Evolutionary conservation across 2,888 invertebrate species (phyloP).

Genomic region (Drosophila peninsularis): DNA sequence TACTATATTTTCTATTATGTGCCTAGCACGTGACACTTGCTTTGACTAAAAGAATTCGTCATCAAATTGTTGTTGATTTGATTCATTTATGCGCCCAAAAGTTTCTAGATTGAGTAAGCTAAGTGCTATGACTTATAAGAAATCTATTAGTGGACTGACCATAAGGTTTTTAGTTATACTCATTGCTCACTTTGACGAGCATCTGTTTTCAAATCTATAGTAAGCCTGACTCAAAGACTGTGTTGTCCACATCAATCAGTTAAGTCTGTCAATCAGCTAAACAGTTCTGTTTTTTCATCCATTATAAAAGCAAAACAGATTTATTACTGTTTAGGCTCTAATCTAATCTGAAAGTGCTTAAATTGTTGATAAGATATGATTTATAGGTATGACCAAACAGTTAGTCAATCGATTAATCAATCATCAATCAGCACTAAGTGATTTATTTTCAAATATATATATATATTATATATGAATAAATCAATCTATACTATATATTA

Average conservation of each 20-base stretch:
- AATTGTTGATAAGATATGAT: conserved; percentile 5
- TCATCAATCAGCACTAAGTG: conserved; percentile 5
- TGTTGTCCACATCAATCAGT: background rate
- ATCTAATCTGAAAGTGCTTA: conserved; percentile 8
- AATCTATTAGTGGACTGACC: background rate
- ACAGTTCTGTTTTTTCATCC: background rate
- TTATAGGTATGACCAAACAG: background rate
- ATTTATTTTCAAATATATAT: background rate
- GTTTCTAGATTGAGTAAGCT: background rate
- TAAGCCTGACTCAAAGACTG: background rate
- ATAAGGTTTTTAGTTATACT: background rate
- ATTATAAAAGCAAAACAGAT: conserved; percentile 2
- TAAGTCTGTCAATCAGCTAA: background rate
- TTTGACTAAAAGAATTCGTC: conserved; percentile 1
- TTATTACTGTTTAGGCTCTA: background rate
- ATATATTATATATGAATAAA: background rate
- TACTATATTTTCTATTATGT: conserved; percentile 8
- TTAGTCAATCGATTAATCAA: background rate
- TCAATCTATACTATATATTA: background rate
- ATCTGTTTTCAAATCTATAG: background rate
- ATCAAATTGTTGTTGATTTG: conserved; percentile 1
- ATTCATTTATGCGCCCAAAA: conserved; percentile 1
- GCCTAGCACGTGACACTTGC: conserved; percentile 2
- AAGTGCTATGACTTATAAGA: background rate
- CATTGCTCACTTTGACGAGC: background rate